These are phyloP conservation scores for Stegodyphus mimosarum DNA, from an alignment of 1,140 invertebrate species.

Conservation along the genomic window DNA sequence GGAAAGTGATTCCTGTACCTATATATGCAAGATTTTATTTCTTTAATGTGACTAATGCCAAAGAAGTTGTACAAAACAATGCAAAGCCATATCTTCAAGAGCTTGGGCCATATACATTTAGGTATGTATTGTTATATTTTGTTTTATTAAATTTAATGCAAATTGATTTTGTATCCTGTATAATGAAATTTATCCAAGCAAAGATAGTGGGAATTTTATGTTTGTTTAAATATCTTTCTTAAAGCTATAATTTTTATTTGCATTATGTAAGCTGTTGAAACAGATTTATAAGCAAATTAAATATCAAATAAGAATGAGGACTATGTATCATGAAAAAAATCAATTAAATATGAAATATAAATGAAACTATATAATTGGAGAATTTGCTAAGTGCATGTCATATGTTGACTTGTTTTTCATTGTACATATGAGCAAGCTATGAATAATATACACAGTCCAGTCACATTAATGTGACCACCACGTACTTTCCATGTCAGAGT, in stretches of 20 bases:
- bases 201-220: not conserved
- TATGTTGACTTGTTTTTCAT: no score
- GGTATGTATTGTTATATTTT: slow-evolving; percentile 73
- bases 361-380: no score
- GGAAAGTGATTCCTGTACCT: slow-evolving; percentile 68
- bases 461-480: no score
- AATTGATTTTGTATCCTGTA: not conserved
- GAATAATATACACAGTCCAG: no score
- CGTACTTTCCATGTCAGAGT: no score
- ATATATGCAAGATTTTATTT: slow-evolving; percentile 75
- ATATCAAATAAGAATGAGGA: no score
- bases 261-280: no score
- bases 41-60: slow-evolving; percentile 88
- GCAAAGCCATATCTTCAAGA: slow-evolving; percentile 80
- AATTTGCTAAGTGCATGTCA: no score
- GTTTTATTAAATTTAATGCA: not conserved
- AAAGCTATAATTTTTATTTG: not conserved
- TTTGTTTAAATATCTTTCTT: not conserved
- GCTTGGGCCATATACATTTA: slow-evolving; percentile 91
- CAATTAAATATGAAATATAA: no score
- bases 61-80: slow-evolving; percentile 76
- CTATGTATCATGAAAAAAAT: no score
- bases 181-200: not conserved
- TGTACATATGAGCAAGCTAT: no score
- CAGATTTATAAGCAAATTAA: no score